Percentiles rank a stretch among this genome's conserved stretches.
Conservation (phyloP, 2,888 invertebrate species). For the Eumacrocentrus americanus region DNA sequence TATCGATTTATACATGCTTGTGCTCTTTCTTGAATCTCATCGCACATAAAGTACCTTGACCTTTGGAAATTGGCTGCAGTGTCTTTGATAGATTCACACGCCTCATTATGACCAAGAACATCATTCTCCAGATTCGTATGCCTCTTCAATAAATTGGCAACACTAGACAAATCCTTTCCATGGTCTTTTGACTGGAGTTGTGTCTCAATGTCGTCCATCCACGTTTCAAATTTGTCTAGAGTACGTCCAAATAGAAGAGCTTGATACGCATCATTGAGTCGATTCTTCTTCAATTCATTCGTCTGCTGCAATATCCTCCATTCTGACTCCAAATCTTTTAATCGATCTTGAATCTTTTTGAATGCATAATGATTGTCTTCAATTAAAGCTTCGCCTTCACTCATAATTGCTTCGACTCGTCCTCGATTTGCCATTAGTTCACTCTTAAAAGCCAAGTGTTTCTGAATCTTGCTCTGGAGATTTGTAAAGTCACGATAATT, state of each 20-base stretch:
- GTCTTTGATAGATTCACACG: constrained; percentile 79
- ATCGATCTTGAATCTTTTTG: constrained; percentile 80
- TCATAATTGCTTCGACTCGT: constrained; percentile 81
- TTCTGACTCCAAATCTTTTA: constrained; percentile 83
- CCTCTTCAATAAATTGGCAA: constrained; percentile 80
- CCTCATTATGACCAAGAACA: constrained; percentile 83
- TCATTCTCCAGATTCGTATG: constrained; percentile 86
- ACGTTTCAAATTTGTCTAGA: constrained; percentile 91
- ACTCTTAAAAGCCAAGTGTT: constrained; percentile 94
- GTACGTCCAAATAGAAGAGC: constrained; percentile 86
- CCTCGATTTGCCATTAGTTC: constrained; percentile 90
- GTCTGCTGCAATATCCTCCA: constrained; percentile 87
- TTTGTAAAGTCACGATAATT: constrained; percentile 95
- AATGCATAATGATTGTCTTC: constrained; percentile 87
- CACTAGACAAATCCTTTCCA: constrained; percentile 88
- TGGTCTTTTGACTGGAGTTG: constrained; percentile 78
- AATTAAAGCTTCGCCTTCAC: constrained; percentile 69
- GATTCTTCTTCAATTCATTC: constrained; percentile 81
- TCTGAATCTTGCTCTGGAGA: constrained; percentile 94
- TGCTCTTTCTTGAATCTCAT: constrained; percentile 81
- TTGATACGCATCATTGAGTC: constrained; percentile 89
- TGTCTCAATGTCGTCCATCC: constrained; percentile 89
- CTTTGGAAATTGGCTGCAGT: constrained; percentile 80
- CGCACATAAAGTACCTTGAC: constrained; percentile 86
- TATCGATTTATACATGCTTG: constrained; percentile 74